Evolutionary conservation across 2,113 vertebrate species (phyloP).

Genomic region (Malurus melanocephalus): DNA sequence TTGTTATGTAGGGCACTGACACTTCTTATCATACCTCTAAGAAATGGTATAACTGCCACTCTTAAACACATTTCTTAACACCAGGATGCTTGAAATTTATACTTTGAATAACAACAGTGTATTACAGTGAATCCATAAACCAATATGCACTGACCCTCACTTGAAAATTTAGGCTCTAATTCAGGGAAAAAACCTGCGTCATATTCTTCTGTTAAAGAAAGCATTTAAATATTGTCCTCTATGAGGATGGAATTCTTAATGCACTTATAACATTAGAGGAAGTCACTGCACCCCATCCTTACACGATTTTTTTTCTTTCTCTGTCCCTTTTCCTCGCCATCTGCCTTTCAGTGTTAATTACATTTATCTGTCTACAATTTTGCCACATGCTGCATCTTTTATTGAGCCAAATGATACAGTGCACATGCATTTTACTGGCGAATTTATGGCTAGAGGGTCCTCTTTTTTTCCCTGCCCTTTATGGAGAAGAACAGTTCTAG

Average conservation of each 20-base stretch:
- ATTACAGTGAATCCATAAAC: constrained; percentile 32
- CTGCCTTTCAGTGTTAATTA: constrained; percentile 59
- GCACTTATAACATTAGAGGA: not conserved
- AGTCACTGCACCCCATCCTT: not conserved
- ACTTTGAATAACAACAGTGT: constrained; percentile 16
- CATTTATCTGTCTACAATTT: constrained; percentile 58
- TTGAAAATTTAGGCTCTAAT: constrained; percentile 9
- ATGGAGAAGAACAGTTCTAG: constrained; percentile 20
- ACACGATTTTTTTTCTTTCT: not conserved
- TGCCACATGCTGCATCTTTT: constrained; percentile 49
- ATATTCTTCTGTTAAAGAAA: not conserved
- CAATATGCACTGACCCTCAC: not conserved
- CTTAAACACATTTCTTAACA: constrained; percentile 33
- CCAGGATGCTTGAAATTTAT: constrained; percentile 27
- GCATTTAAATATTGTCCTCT: not conserved
- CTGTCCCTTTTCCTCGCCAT: constrained; percentile 41
- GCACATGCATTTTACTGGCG: not conserved
- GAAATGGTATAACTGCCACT: constrained; percentile 17
- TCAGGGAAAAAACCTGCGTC: not conserved
- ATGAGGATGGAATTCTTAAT: constrained; percentile 12
- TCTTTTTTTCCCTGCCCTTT: constrained; percentile 10
- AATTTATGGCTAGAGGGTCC: constrained; percentile 14
- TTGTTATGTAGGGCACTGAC: constrained; percentile 50
- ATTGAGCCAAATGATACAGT: constrained; percentile 39
- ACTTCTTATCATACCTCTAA: constrained; percentile 47